These are phyloP conservation scores for Oenanthe melanoleuca DNA, from an alignment of 2,113 vertebrate genomes.

Conservation along the genomic window DNA sequence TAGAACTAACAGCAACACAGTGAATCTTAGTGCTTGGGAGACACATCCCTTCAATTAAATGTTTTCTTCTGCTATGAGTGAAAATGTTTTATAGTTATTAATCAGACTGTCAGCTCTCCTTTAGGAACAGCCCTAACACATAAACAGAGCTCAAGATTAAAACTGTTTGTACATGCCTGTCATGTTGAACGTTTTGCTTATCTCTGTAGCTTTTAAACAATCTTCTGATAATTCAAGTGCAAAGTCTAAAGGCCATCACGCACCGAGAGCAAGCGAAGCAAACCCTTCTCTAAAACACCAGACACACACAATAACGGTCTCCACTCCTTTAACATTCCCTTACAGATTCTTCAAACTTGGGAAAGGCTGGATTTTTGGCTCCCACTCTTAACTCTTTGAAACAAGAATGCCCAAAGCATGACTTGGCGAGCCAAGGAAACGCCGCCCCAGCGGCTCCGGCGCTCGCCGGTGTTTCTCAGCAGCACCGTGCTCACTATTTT, in stretches of 20 bases:
- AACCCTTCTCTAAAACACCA: not conserved
- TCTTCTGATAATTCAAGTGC: not conserved
- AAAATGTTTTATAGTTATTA: not conserved
- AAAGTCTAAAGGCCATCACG: not conserved
- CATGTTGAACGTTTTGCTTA: slow-evolving; percentile 9
- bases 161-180: not conserved
- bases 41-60: not conserved
- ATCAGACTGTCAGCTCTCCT: not conserved
- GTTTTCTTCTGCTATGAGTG: not conserved
- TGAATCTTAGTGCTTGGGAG: not conserved
- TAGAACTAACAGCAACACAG: not conserved
- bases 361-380: not conserved
- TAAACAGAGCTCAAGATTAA: not conserved
- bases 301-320: accelerated
- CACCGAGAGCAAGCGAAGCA: not conserved
- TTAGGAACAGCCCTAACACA: not conserved
- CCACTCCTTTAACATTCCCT: not conserved
- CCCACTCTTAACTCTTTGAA: not conserved
- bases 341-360: accelerated
- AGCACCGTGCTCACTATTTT: not conserved
- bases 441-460: accelerated
- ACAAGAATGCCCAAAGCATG: not conserved
- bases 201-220: not conserved
- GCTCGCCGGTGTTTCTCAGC: not conserved
- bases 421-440: accelerated